A percentile compares a stretch with the other conserved stretches of the same genome.
These are phyloP conservation scores for Drosophila paracracens DNA, from an alignment of 2,888 invertebrate genomes.

Conservation along the genomic window DNA sequence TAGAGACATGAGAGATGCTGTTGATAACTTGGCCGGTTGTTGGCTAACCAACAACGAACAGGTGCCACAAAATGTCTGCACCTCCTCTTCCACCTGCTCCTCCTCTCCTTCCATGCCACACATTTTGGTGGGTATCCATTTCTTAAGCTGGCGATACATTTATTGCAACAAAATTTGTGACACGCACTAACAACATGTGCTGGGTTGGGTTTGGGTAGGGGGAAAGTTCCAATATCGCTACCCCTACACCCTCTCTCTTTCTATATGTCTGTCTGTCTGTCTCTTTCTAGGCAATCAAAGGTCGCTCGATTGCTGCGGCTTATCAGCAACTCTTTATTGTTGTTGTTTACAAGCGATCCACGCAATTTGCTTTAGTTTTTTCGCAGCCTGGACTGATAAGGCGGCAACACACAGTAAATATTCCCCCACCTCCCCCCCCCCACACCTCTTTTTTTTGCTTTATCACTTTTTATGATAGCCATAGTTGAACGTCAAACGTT, in stretches of 20 bases:
- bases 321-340: slow-evolving; percentile 52
- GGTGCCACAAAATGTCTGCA: slow-evolving; percentile 31
- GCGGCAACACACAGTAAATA: slow-evolving; percentile 4
- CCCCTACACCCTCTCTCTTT: background rate
- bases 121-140: slow-evolving; percentile 25
- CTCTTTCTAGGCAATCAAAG: slow-evolving; percentile 33
- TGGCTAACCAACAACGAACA: slow-evolving; percentile 34
- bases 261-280: background rate
- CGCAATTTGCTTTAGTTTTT: slow-evolving; percentile 62
- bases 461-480: slow-evolving; percentile 24
- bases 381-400: slow-evolving; percentile 53
- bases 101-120: no score
- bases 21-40: slow-evolving; percentile 55
- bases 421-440: background rate
- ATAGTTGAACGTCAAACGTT: slow-evolving; percentile 11
- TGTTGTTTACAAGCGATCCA: slow-evolving; percentile 69
- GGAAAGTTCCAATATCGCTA: no score
- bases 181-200: slow-evolving; percentile 59
- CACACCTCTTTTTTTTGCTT: slow-evolving; percentile 4
- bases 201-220: background rate
- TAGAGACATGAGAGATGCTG: slow-evolving; percentile 44
- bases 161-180: slow-evolving; percentile 27
- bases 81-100: background rate
- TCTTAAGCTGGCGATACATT: slow-evolving; percentile 41
- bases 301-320: slow-evolving; percentile 29